Base-by-base conservation (phyloP, 2,888 invertebrate species). In the Hyposoter dolosus region DNA sequence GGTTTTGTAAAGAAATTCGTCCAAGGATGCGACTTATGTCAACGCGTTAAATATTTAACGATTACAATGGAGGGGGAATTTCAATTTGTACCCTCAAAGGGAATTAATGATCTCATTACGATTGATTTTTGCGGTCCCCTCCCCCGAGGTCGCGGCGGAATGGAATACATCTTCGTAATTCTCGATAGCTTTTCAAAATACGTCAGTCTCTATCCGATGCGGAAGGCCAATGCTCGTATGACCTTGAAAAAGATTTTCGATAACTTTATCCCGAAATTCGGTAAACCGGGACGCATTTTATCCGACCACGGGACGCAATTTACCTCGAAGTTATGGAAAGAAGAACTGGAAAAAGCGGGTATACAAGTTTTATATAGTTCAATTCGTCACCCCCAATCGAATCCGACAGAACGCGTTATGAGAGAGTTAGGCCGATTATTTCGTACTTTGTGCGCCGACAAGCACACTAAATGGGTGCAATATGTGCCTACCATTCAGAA, bases 81-180 rank as follows among this genome's bases (percentile, higher is more conserved):
- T 53, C 28, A 80, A 12, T 50, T 81, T 35, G 69, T 87, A 3
- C 47, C 56, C 2, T 23, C 86, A 0, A 28, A 65, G 0, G 15
- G 40, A 17, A 85, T 84, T 19, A 66, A 69, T 19, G 86, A 88
- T 0, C 45, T 88, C 0, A 56, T 87, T 1, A 82, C 85, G 0
- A 69, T 86, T 1, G 87, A 88, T 82, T 88, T 78, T 66, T 88
- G 86, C 79, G 88, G 84, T 1, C 87, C 87, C 10, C 35, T 88
- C 0, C 87, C 85, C 1, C 43, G 15, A 3, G 76, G 79, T 0
- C 60, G 43, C 35, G 85, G 87, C 1, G 83, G 85, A 12, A 74
- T 78, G 3, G 81, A 87, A 35, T 88, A 87, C 65, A 84, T 88
- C n/a, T 84, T 85, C n/a, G 83, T 85, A 1, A 60, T 85, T 9